A percentile compares a stretch with the other conserved stretches of the same genome.
These are phyloP conservation scores for Temnothorax longispinosus DNA, from an alignment of 1,140 invertebrate genomes.

Conservation along the genomic window DNA sequence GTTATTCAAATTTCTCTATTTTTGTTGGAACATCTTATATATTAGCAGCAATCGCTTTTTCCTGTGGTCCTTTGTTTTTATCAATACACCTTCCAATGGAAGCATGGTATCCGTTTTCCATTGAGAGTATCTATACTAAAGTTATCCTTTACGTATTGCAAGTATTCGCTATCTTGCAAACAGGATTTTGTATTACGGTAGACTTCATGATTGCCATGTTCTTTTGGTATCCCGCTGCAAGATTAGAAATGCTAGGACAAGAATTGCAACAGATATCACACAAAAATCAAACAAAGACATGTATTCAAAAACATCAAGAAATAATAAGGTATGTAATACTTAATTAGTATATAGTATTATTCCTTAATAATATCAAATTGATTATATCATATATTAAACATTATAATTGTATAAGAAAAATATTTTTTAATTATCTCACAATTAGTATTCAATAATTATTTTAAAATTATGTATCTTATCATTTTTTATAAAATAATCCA, in stretches of 20 bases:
- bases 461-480: no score
- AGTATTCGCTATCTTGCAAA: slow-evolving; percentile 66
- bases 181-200: slow-evolving; percentile 59
- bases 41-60: slow-evolving; percentile 54
- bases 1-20: slow-evolving; percentile 57
- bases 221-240: slow-evolving; percentile 70
- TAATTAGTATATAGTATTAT: background rate
- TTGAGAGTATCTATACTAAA: background rate
- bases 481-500: no score
- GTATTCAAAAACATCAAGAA: slow-evolving; percentile 67
- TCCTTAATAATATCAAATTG: no score
- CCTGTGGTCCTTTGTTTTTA: slow-evolving; percentile 50
- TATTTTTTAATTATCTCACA: no score
- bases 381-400: no score
- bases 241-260: slow-evolving; percentile 64
- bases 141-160: slow-evolving; percentile 64
- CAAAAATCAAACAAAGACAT: slow-evolving; percentile 27
- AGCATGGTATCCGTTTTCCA: slow-evolving; percentile 69
- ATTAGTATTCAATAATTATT: no score
- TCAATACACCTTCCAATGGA: slow-evolving; percentile 65
- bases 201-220: slow-evolving; percentile 68
- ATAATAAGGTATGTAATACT: slow-evolving; percentile 51
- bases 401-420: no score
- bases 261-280: slow-evolving; percentile 41
- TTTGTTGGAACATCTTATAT: slow-evolving; percentile 48